These are phyloP conservation scores for Zosterops borbonicus DNA, from an alignment of 2,113 vertebrate species.

Conservation along the genomic window DNA sequence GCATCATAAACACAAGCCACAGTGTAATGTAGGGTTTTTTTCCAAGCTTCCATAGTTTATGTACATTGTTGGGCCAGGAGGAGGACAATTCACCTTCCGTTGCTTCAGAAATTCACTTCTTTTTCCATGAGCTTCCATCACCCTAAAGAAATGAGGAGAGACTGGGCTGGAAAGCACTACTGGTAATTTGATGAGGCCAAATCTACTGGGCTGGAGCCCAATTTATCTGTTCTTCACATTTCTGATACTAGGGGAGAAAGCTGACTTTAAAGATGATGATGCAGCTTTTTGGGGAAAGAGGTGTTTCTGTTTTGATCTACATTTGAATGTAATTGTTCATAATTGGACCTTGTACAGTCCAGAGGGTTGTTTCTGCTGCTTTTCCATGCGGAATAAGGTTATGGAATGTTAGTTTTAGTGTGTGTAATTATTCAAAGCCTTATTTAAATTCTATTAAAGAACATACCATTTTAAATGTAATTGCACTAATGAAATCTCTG, in stretches of 20 bases:
- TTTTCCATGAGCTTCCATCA: constrained; percentile 34
- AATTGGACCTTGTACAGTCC: constrained; percentile 52
- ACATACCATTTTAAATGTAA: constrained; percentile 76
- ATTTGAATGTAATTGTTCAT: constrained; percentile 77
- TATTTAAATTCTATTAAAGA: constrained; percentile 81
- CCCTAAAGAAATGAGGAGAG: constrained; percentile 23
- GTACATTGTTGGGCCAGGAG: neutral
- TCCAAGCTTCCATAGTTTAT: constrained; percentile 35
- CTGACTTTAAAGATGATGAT: constrained; percentile 27
- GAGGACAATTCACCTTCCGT: neutral
- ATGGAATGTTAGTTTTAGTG: constrained; percentile 75
- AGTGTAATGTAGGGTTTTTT: neutral
- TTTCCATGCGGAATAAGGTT: constrained; percentile 70
- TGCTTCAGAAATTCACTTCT: neutral
- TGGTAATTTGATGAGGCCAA: constrained; percentile 25
- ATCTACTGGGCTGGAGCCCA: neutral
- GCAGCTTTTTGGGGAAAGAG: neutral
- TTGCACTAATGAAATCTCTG: constrained; percentile 79
- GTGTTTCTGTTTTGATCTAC: constrained; percentile 54
- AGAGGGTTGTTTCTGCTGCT: constrained; percentile 65
- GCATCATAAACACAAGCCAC: constrained; percentile 39
- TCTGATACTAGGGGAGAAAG: neutral
- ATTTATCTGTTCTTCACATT: constrained; percentile 7
- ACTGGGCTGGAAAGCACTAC: constrained; percentile 3
- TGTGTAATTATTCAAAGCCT: constrained; percentile 80